Percentiles rank a stretch among this genome's conserved stretches.
These are phyloP conservation scores for Anser cygnoides DNA, from an alignment of 2,113 vertebrate species.

Conservation along the genomic window DNA sequence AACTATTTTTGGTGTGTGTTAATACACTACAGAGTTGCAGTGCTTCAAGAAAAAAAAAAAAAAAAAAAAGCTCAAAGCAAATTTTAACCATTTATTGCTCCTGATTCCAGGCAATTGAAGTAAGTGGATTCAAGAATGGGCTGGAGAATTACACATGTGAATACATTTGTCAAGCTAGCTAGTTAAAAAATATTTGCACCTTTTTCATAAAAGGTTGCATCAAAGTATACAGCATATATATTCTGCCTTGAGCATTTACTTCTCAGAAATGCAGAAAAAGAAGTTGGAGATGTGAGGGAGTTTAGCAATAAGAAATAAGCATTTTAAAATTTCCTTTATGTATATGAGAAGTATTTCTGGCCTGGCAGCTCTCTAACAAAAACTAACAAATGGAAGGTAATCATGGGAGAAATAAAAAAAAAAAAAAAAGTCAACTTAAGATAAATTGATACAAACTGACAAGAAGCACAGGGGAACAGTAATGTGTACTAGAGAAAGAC, in stretches of 20 bases:
- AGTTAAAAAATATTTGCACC: neutral
- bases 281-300: slow-evolving; percentile 28
- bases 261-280: slow-evolving; percentile 19
- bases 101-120: neutral
- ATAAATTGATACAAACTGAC: slow-evolving; percentile 30
- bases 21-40: neutral
- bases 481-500: neutral
- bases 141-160: neutral
- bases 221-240: neutral
- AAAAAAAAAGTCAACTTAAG: slow-evolving; percentile 13
- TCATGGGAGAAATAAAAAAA: neutral
- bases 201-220: slow-evolving; percentile 17
- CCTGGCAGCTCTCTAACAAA: slow-evolving; percentile 53
- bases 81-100: neutral
- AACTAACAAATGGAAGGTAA: slow-evolving; percentile 61
- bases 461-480: slow-evolving; percentile 11
- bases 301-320: slow-evolving; percentile 48
- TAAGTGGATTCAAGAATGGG: neutral
- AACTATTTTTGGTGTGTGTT: neutral
- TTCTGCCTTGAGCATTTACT: slow-evolving; percentile 49
- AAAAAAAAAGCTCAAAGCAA: neutral
- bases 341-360: slow-evolving; percentile 66
- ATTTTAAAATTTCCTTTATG: slow-evolving; percentile 62
- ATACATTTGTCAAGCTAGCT: neutral
- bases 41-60: neutral